Base-by-base conservation (phyloP, 2,888 invertebrate genomes). In the Tromatobia lineatoria region DNA sequence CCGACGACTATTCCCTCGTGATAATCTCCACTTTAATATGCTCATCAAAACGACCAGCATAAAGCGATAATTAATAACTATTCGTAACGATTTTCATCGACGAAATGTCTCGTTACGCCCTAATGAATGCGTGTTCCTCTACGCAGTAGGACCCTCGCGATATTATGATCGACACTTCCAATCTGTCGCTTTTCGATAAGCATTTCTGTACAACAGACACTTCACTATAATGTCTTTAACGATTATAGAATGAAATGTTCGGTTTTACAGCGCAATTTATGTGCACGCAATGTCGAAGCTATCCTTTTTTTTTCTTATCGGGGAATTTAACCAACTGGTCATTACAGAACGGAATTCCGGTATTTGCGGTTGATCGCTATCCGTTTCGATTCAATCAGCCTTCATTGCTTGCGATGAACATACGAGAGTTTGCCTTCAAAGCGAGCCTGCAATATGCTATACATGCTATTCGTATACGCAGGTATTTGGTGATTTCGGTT, bases 51-150 rank as follows among this genome's bases (percentile, higher is more conserved):
- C 18, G 59, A 77, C 47, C 69, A 34, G 50, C 54, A 25, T 83
- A 80, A 86, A 83, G 82, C 85, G 81, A 87, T 88, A 87, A 90
- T 87, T 88, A 86, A 86, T 87, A 82, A 86, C 82, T 74, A 85
- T 87, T 54, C 75, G 57, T 83, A 86, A 85, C 85, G 84, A 84
- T 83, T 87, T 73, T 85, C 80, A 83, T 80, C 42, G 57, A 78
- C 75, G 86, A 85, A 86, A 86, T 77, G 82, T 82, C 81, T 86
- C 86, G 85, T 88, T 75, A 57, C 34, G 42, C 70, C 66, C 47
- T 69, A 74, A 74, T 67, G 74, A 79, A 83, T 75, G 79, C 79
- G 57, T 42, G 79, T 77, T 34, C 38, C 71, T 45, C 18, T 29
- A 29, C 38, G 54, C 61, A 18, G 38, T 10, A 8, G 34, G 38